Evolutionary conservation across 2,113 vertebrate species (phyloP), one percentile per base, ranked within the genome.

Genomic region (Python bivittatus): DNA sequence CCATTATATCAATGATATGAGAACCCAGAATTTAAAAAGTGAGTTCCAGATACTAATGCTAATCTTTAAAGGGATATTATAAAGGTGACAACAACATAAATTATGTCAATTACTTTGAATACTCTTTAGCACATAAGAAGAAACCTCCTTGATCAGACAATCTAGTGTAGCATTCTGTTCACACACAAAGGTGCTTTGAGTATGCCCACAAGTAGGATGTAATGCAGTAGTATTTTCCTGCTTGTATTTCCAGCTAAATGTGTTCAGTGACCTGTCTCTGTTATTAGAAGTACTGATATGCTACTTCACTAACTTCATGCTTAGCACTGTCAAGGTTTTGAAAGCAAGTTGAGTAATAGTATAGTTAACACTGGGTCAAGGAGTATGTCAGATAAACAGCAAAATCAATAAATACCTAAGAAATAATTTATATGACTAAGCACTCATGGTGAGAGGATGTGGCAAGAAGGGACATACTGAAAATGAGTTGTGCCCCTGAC

Each of bases 31-130:
- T 84, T 84, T 44, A 10, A 23, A 84, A 84, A 48, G 23, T 84
- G 83, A 52, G 44, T 48, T 48, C 42, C 83, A 6, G 44, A 27
- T 86, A 86, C 48, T n/a, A 72, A 79, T 72, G 64, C 29, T 64
- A 90, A 90, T n/a, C 64, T 38, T 90, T 90, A 90, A n/a, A 54
- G 48, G 52, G 27, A 10, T 90, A 90, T 54, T 87, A 17, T 87
- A 56, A 87, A 87, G 29, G 56, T 56, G 15, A 87, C 53, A 57
- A 38, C 15, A 57, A 87, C 17, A 56, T 87, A 56, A 38, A 27
- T 57, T 87, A 22, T 87, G 17, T 87, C 38, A 6, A 57, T 29
- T 6, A 22, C 29, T 87, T 87, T 33, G n/a, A 38, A 33, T 54
- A 38, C 20, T 54, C 44, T 22, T 48, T 48, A 48, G 48, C 48